Percentiles rank a stretch among this genome's conserved stretches.
These are phyloP conservation scores for Lampropteryx suffumata DNA, from an alignment of 2,888 invertebrate species.

Conservation along the genomic window DNA sequence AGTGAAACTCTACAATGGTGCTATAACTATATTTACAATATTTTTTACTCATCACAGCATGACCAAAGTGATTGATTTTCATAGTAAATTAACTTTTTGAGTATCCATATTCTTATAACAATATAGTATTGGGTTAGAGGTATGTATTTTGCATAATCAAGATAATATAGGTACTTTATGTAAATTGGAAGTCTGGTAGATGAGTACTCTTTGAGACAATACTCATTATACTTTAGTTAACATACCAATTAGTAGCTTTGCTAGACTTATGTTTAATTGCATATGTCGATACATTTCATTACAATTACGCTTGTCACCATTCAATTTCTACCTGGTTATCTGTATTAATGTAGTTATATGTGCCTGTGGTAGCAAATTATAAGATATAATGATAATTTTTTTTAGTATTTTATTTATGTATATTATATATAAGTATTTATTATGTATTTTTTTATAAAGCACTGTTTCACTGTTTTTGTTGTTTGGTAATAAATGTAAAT, in stretches of 20 bases:
- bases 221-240: slow-evolving; percentile 1
- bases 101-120: neutral
- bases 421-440: neutral
- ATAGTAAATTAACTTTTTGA: slow-evolving; percentile 16
- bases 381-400: too few species aligned
- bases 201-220: neutral
- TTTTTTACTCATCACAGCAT: slow-evolving; percentile 41
- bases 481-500: too few species aligned
- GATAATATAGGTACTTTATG: neutral
- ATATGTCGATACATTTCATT: too few species aligned
- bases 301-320: too few species aligned
- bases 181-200: neutral
- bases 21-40: slow-evolving; percentile 50
- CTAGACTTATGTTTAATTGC: too few species aligned
- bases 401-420: too few species aligned
- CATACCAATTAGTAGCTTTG: too few species aligned
- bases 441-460: too few species aligned
- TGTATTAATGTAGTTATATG: too few species aligned
- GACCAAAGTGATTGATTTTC: slow-evolving; percentile 57
- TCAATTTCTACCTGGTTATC: too few species aligned
- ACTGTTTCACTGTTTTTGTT: too few species aligned
- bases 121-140: neutral
- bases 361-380: too few species aligned
- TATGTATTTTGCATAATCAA: neutral
- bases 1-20: slow-evolving; percentile 54